phyloP scores from a whole-genome alignment of 2,888 invertebrate species.

The Oxystoma pomonae region DNA sequence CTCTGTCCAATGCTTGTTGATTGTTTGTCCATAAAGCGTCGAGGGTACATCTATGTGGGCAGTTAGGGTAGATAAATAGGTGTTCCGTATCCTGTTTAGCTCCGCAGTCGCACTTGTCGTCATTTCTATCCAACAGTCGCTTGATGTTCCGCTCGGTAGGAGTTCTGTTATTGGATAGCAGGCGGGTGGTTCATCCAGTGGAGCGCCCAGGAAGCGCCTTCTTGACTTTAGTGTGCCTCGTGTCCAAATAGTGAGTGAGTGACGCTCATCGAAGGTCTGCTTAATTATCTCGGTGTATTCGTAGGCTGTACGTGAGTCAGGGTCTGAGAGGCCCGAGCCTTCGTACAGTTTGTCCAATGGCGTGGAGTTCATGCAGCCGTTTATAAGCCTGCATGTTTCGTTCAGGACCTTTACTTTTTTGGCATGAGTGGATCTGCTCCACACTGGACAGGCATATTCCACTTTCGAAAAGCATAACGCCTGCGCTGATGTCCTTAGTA shows the following conservation, averaged over 20 bases:
- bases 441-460: slow-evolving; percentile 6
- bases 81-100: no score
- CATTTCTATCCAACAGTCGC: no score
- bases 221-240: slow-evolving; percentile 2
- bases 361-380: neutral
- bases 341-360: slow-evolving; percentile 2
- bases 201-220: neutral
- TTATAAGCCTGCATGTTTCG: slow-evolving; percentile 2
- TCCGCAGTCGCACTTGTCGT: no score
- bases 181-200: no score
- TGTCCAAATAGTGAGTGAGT: neutral
- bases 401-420: slow-evolving; percentile 6
- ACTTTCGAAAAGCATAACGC: neutral
- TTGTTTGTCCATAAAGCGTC: slow-evolving; percentile 5
- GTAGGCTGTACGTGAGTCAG: slow-evolving; percentile 1
- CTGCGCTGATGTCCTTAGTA: no score
- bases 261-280: slow-evolving; percentile 8
- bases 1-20: slow-evolving; percentile 3
- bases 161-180: no score
- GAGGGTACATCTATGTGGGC: slow-evolving; percentile 4
- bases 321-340: slow-evolving; percentile 4
- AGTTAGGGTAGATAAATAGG: slow-evolving; percentile 3
- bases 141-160: no score
- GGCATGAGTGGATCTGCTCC: no score
- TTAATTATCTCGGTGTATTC: slow-evolving; percentile 4